Conservation (phyloP, 2,888 invertebrate genomes). For the Dicyrtomina minuta region DNA sequence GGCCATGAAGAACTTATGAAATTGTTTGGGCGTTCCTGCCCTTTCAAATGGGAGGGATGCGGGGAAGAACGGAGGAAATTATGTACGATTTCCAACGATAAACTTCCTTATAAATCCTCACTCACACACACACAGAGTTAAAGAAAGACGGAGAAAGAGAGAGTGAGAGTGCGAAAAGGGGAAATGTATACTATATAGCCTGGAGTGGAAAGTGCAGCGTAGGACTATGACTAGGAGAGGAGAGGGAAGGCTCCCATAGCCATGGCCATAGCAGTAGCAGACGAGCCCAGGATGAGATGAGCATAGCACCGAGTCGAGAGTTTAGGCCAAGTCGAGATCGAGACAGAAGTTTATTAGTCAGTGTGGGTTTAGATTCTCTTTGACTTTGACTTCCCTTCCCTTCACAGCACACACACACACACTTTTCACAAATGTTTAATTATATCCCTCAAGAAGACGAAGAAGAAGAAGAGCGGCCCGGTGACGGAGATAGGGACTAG, state of each 20-base stretch:
- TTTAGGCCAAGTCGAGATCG: too few species aligned
- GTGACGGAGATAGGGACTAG: too few species aligned
- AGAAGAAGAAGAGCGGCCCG: too few species aligned
- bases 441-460: too few species aligned
- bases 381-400: not conserved
- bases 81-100: constrained; percentile 16
- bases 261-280: not conserved
- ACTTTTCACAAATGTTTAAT: too few species aligned
- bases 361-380: too few species aligned
- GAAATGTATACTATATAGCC: too few species aligned
- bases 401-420: not conserved
- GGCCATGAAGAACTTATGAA: too few species aligned
- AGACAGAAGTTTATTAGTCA: too few species aligned
- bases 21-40: not conserved
- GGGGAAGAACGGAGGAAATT: constrained; percentile 10
- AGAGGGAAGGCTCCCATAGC: not conserved
- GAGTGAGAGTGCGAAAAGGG: not conserved
- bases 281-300: not conserved
- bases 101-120: constrained; percentile 4
- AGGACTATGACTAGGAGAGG: not conserved
- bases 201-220: not conserved
- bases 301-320: too few species aligned
- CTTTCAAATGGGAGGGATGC: not conserved
- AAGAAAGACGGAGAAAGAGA: not conserved
- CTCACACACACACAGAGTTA: not conserved